These are phyloP conservation scores for Drosophila nigricruria DNA, from an alignment of 2,888 invertebrate genomes.

Conservation along the genomic window DNA sequence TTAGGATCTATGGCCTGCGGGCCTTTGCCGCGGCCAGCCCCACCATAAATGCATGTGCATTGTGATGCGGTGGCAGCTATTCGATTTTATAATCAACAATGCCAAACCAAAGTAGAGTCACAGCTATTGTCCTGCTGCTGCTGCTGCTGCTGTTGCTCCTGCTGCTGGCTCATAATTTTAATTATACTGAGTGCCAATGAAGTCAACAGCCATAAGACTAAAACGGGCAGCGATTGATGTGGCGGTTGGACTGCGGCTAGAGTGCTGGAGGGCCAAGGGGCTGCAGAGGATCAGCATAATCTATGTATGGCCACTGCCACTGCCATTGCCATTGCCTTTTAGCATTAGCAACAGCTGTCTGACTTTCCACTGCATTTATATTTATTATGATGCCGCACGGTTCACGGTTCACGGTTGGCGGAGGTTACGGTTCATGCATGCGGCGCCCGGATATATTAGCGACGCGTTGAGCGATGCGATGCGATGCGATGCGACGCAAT, in stretches of 20 bases:
- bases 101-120: slow-evolving; percentile 61
- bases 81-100: slow-evolving; percentile 78
- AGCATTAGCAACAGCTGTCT: slow-evolving; percentile 76
- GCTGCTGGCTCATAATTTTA: slow-evolving; percentile 75
- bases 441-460: slow-evolving; percentile 76
- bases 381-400: slow-evolving; percentile 58
- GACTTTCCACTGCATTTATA: slow-evolving; percentile 76
- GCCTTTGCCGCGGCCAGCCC: slow-evolving; percentile 18
- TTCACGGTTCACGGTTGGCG: background rate
- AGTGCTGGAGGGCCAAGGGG: background rate
- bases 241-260: slow-evolving; percentile 25
- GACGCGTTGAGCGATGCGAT: slow-evolving; percentile 53
- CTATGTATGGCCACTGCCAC: slow-evolving; percentile 36
- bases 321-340: slow-evolving; percentile 48
- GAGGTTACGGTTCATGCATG: slow-evolving; percentile 47
- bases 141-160: slow-evolving; percentile 29
- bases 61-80: slow-evolving; percentile 52
- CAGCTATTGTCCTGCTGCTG: slow-evolving; percentile 54
- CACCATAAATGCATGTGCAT: slow-evolving; percentile 48
- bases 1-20: slow-evolving; percentile 59
- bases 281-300: slow-evolving; percentile 46
- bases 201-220: slow-evolving; percentile 76
- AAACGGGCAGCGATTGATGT: slow-evolving; percentile 72
- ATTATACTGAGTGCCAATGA: slow-evolving; percentile 82
- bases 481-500: slow-evolving; percentile 13